Base-by-base conservation (phyloP, 2,797 vertebrate genomes). In the Pseudochaenichthys georgianus region DNA sequence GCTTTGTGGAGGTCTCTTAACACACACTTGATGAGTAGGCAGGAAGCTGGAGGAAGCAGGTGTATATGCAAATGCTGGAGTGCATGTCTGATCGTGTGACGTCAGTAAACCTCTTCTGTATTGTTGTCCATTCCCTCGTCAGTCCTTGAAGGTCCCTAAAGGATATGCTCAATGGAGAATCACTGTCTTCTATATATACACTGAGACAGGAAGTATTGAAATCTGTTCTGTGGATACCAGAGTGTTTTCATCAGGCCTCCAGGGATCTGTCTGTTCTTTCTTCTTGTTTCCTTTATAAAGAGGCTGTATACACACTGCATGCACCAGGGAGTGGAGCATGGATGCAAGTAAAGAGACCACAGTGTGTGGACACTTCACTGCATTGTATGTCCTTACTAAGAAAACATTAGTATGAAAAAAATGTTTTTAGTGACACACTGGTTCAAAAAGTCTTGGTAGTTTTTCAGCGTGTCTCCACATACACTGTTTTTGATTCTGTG, bases 221-320 rank as follows among this genome's bases (percentile, higher is more conserved):
- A 68, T 73, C 41, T 55, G 8, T 79, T 23, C 64, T 73, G 46
- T 53, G 42, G 42, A 46, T 67, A 34, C 3, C 19, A 55, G 43
- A 64, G 46, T 76, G 28, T 81, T 86, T 81, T 66, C 62, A 77
- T 43, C 52, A 45, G 70, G 53, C 81, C 70, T 77, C 23, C 19
- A 1, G 68, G 59, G 34, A 45, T 59, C 58, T 59, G 48, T 77
- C 47, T 11, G 23, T 70, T 85, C 70, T 47, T 71, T 61, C 38
- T 34, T 52, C 34, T 55, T 41, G 28, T 41, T 64, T 65, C 52
- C 15, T 77, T 83, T 55, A 41, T 64, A 41, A 21, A 63, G 64
- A 66, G 45, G 7, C 16, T 61, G 50, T 69, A 52, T 62, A 70
- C 57, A 75, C 64, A 43, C 43, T 64, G 34, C 28, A 41, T 62